Percentiles rank a stretch among this genome's conserved stretches.
Evolutionary conservation across 2,113 vertebrate genomes (phyloP).

Genomic region (Cairina moschata): DNA sequence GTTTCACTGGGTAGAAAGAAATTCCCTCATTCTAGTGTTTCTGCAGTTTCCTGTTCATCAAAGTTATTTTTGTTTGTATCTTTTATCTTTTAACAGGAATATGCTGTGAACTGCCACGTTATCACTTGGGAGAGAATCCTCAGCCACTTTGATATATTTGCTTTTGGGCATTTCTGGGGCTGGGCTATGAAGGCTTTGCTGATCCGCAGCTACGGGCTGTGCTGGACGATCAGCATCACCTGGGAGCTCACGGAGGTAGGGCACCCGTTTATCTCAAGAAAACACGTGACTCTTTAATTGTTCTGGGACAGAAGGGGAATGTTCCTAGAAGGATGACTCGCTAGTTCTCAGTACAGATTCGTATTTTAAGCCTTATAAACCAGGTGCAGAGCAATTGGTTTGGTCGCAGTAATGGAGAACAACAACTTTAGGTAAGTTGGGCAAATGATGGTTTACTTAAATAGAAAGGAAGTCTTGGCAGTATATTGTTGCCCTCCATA

Average conservation of each 20-base stretch:
- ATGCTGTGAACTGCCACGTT: conserved; percentile 93
- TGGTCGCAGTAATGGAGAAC: neutral
- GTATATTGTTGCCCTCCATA: neutral
- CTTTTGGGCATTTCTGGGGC: conserved; percentile 94
- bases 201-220: conserved; percentile 93
- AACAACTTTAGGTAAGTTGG: neutral
- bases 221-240: conserved; percentile 98
- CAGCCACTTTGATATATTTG: conserved; percentile 96
- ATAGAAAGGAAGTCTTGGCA: neutral
- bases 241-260: conserved; percentile 95
- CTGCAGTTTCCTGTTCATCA: neutral
- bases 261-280: neutral
- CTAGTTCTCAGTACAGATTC: neutral
- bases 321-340: neutral
- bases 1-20: neutral
- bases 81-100: conserved; percentile 80
- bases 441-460: neutral
- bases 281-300: neutral
- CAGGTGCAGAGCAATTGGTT: neutral
- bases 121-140: conserved; percentile 94
- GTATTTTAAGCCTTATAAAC: neutral
- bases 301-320: neutral
- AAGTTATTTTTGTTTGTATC: neutral
- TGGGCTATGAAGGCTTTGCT: conserved; percentile 96
- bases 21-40: neutral